A percentile compares a stretch with the other conserved stretches of the same genome.
These are phyloP conservation scores for Tipula vernalis DNA, from an alignment of 2,888 invertebrate species.

Conservation along the genomic window DNA sequence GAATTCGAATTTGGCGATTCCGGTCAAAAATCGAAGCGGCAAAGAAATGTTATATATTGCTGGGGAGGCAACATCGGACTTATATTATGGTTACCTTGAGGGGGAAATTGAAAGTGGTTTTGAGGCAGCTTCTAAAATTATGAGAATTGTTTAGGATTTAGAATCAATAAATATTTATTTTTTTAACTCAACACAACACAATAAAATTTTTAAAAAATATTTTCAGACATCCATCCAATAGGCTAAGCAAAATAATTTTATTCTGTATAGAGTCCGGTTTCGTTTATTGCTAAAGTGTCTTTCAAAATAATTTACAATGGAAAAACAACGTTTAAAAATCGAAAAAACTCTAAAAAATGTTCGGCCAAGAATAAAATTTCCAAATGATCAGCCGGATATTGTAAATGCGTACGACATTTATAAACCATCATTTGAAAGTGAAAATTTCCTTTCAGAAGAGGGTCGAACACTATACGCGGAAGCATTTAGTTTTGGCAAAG, in stretches of 20 bases:
- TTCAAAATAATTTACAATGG: not conserved
- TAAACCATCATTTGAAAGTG: constrained; percentile 11
- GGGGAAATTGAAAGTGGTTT: not conserved
- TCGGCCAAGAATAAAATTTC: not conserved
- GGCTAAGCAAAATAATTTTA: not conserved
- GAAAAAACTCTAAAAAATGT: not conserved
- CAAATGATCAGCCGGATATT: not conserved
- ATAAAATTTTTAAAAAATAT: not conserved
- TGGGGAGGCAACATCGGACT: not conserved
- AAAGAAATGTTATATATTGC: not conserved
- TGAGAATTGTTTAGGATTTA: not conserved
- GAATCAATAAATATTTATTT: not conserved
- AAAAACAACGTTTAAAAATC: not conserved
- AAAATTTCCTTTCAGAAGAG: constrained; percentile 11
- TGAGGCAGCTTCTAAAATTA: not conserved
- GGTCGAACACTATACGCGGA: constrained; percentile 14
- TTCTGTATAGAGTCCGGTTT: not conserved
- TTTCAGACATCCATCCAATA: not conserved
- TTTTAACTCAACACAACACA: not conserved
- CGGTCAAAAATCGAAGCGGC: not conserved
- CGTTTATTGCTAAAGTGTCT: not conserved
- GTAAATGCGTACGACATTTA: constrained; percentile 11
- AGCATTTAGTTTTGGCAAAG: not conserved
- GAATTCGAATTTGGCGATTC: not conserved
- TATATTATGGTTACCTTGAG: not conserved